Evolutionary conservation across 2,113 vertebrate species (phyloP), one percentile per base, ranked within the genome.

Genomic region (Oryctolagus cuniculus): DNA sequence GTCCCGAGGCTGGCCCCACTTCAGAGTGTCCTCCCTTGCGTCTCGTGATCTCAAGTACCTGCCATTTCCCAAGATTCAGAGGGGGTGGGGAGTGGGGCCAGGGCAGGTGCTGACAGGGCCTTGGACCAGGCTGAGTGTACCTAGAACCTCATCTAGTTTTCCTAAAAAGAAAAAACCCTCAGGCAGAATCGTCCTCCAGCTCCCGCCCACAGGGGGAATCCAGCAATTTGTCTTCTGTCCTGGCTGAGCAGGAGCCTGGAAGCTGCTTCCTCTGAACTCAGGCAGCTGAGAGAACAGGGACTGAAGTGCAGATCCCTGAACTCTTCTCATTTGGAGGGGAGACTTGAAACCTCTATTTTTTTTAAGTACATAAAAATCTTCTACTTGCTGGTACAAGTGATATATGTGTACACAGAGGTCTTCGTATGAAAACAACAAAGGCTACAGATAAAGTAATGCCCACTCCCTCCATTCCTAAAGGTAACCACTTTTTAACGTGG

Each of bases 311-410:
- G 17, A 82, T 70, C 58, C 58, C 67, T 67, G 24, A 25, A 9
- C 38, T 89, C 77, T 87, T 92, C 87, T 53, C 25, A 58, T 83
- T 84, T 38, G 4, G 10, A 10, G 21, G 10, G n/a, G 5, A 95
- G 29, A 75, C 10, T 31, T 36, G 17, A 94, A 74, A 79, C 78
- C 29, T 70, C n/a, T 24, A 36, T 82, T 58, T 88, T 63, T 88
- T 69, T 85, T 64, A 87, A 89, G 64, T 34, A 82, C 17, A 9
- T 13, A 25, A 25, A 38, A 34, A 49, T 34, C 84, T 72, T 90
- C 38, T 81, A 81, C 51, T 72, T 83, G 15, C 94, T 38, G 38
- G 21, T 92, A 84, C 16, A 90, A 66, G n/a, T 75, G 15, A 74
- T 49, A 51, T 36, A 64, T 29, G 27, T 61, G 34, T 34, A 61